Conservation (phyloP, 2,797 vertebrate genomes). For the Eutrigla gurnardus region DNA sequence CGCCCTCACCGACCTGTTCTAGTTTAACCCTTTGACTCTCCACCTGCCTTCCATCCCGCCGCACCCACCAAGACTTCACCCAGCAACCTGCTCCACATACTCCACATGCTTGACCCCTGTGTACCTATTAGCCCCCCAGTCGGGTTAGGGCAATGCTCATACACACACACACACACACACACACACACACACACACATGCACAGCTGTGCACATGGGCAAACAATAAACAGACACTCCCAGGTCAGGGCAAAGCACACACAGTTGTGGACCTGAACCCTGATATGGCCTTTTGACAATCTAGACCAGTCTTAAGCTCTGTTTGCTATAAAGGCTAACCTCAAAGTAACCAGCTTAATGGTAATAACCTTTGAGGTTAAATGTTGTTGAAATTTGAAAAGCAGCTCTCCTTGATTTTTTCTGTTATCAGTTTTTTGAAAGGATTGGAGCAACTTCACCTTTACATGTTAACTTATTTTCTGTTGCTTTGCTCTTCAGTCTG, state of each 20-base stretch:
- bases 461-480: neutral
- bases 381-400: constrained; percentile 26
- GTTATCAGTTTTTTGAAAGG: constrained; percentile 37
- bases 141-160: constrained; percentile 37
- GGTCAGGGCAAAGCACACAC: constrained; percentile 47
- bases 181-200: no score
- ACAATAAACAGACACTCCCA: constrained; percentile 46
- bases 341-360: constrained; percentile 34
- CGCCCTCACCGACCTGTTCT: constrained; percentile 64
- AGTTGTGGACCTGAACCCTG: constrained; percentile 27
- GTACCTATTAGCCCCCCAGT: constrained; percentile 56
- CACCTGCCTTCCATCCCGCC: constrained; percentile 61
- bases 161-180: constrained; percentile 12
- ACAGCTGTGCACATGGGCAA: constrained; percentile 18
- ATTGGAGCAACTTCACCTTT: constrained; percentile 2
- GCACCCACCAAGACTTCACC: constrained; percentile 39
- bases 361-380: constrained; percentile 48
- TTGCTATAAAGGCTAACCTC: constrained; percentile 61
- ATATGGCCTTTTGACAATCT: constrained; percentile 20
- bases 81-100: constrained; percentile 67
- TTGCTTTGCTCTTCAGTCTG: constrained; percentile 1
- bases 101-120: constrained; percentile 69
- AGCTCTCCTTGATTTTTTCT: constrained; percentile 1
- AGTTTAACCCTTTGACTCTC: constrained; percentile 71
- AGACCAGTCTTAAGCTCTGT: constrained; percentile 32